Base-by-base conservation (phyloP, 2,888 invertebrate genomes). In the Salticus scenicus region DNA sequence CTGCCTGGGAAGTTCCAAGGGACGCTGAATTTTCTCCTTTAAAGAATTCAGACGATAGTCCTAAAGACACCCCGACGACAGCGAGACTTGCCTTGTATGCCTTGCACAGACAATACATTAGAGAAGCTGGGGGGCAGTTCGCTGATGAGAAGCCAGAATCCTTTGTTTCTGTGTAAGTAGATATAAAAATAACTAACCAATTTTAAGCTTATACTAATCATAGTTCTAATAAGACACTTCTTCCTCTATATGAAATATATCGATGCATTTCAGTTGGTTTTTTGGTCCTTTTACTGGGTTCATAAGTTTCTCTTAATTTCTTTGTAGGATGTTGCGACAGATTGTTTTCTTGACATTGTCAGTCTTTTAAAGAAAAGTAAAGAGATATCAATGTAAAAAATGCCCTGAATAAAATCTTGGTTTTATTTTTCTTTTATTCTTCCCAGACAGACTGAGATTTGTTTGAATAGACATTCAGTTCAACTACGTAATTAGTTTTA, bases 11-110 rank as follows among this genome's bases (percentile, higher is more conserved):
- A 92, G 96, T 96, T 0, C 94, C 95, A 0, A 94, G 99, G 67
- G 95, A 96, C 89, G 95, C 96, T 86, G 99, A 99, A 91, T 99
- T 99, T 91, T 97, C 98, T 89, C 98, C 99, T 0, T 92, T 99
- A 88, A 99, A 99, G 91, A 99, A 99, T 91, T 94, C 96, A 0
- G 96, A 98, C 90, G 82, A 72, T 14, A 95, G 94, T 0, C 95
- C 95, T 51, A 96, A 96, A 90, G 98, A 99, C 92, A 98, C 97
- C 82, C 96, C 99, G 0, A 94, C 94, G 0, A 98, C 98, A 0
- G 96, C 97, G 0, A 93, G 94, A 73, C 93, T 84, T 31, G 81
- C 88, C 4, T 77, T 89, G 10, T 90, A 89, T 84, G 89, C 90
- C 76, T 89, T 91, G 12, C 91, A 92, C 88, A 88, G 89, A 30